Conservation (phyloP, 2,888 invertebrate species). For the Limulus polyphemus region DNA sequence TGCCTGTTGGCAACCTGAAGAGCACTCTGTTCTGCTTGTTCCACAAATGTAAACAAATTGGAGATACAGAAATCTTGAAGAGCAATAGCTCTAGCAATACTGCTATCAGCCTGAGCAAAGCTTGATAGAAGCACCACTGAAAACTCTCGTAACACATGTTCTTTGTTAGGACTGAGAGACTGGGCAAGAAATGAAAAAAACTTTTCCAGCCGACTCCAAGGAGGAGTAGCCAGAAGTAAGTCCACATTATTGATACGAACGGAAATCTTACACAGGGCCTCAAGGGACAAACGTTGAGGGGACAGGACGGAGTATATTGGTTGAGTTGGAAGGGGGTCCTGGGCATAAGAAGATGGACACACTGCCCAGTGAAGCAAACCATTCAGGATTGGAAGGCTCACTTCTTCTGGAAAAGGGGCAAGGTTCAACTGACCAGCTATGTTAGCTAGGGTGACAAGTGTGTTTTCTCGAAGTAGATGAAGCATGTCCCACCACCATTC, state of each 20-base stretch:
- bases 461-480: slow-evolving; percentile 85
- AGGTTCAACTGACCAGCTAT: slow-evolving; percentile 89
- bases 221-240: slow-evolving; percentile 91
- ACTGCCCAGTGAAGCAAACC: slow-evolving; percentile 95
- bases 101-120: slow-evolving; percentile 80
- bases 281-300: slow-evolving; percentile 84
- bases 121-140: slow-evolving; percentile 91
- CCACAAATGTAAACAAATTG: slow-evolving; percentile 90
- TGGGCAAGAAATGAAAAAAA: slow-evolving; percentile 79
- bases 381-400: slow-evolving; percentile 84
- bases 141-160: slow-evolving; percentile 83
- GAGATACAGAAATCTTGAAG: slow-evolving; percentile 76
- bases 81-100: slow-evolving; percentile 81
- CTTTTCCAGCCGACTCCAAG: slow-evolving; percentile 79
- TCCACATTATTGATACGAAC: slow-evolving; percentile 96
- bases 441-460: slow-evolving; percentile 88
- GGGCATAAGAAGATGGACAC: slow-evolving; percentile 88
- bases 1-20: slow-evolving; percentile 88
- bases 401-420: slow-evolving; percentile 73
- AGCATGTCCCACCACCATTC: slow-evolving; percentile 79
- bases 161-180: slow-evolving; percentile 75
- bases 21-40: slow-evolving; percentile 82
- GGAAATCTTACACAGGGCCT: slow-evolving; percentile 93
- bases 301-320: slow-evolving; percentile 58
- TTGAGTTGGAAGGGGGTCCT: slow-evolving; percentile 82